Conservation (phyloP, 2,113 vertebrate genomes). For the Pleuronectes platessa region DNA sequence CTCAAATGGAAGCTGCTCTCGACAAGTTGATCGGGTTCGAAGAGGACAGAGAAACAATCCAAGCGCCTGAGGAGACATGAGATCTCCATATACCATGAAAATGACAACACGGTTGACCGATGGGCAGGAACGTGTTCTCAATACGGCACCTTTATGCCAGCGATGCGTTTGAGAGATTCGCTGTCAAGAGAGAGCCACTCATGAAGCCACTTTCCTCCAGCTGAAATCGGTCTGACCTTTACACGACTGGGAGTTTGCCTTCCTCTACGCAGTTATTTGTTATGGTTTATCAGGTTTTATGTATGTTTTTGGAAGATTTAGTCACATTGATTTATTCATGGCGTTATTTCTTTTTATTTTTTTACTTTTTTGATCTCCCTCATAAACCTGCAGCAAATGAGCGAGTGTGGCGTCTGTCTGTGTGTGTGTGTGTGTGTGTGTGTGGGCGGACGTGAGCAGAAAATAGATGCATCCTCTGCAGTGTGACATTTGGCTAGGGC, state of each 20-base stretch:
- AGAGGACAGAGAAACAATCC: slow-evolving; percentile 44
- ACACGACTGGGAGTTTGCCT: slow-evolving; percentile 45
- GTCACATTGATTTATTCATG: slow-evolving; percentile 69
- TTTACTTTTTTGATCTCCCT: slow-evolving; percentile 34
- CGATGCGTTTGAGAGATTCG: slow-evolving; percentile 63
- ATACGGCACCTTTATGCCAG: slow-evolving; percentile 64
- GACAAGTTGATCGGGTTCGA: slow-evolving; percentile 45
- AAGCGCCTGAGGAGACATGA: slow-evolving; percentile 33
- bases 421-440: neutral
- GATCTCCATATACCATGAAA: slow-evolving; percentile 54
- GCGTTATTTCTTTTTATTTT: slow-evolving; percentile 16
- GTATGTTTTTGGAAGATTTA: slow-evolving; percentile 68
- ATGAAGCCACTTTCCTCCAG: slow-evolving; percentile 52
- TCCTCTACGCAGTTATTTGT: slow-evolving; percentile 52
- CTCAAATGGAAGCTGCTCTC: slow-evolving; percentile 61
- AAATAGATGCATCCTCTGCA: slow-evolving; percentile 62
- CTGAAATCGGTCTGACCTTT: slow-evolving; percentile 69
- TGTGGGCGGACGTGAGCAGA: slow-evolving; percentile 59
- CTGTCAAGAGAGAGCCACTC: slow-evolving; percentile 59
- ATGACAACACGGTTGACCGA: slow-evolving; percentile 60
- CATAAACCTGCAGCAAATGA: slow-evolving; percentile 39
- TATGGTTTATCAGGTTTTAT: slow-evolving; percentile 70
- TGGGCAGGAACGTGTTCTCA: slow-evolving; percentile 61
- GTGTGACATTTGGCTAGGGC: slow-evolving; percentile 72
- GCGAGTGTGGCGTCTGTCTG: slow-evolving; percentile 6